Percentiles rank a stretch among this genome's conserved stretches.
These are phyloP conservation scores for Cyclophora punctaria DNA, from an alignment of 2,888 invertebrate genomes.

Conservation along the genomic window DNA sequence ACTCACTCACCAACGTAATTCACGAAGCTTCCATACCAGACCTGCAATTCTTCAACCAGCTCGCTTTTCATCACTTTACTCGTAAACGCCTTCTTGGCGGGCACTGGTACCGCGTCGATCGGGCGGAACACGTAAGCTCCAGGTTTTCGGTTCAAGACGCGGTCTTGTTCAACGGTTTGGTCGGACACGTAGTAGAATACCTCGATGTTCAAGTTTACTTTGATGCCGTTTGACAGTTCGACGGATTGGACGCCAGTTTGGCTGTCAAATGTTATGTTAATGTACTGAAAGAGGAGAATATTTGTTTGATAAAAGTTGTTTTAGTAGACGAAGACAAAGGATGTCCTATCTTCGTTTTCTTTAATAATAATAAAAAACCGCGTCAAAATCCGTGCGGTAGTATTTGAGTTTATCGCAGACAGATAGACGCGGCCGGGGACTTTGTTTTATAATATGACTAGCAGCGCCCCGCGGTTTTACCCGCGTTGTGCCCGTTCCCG, in stretches of 20 bases:
- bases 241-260: slow-evolving; percentile 53
- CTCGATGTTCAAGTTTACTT: slow-evolving; percentile 45
- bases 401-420: too few species aligned
- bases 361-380: too few species aligned
- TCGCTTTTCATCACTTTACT: slow-evolving; percentile 61
- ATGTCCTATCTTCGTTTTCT: too few species aligned
- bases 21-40: slow-evolving; percentile 14
- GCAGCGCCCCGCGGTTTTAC: too few species aligned
- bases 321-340: too few species aligned
- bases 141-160: slow-evolving; percentile 77
- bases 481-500: too few species aligned
- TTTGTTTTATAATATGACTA: too few species aligned
- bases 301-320: not conserved
- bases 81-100: slow-evolving; percentile 20
- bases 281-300: slow-evolving; percentile 39
- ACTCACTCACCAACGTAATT: slow-evolving; percentile 82
- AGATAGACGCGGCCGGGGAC: too few species aligned
- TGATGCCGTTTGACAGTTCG: slow-evolving; percentile 56
- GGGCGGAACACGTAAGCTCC: slow-evolving; percentile 91
- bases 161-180: slow-evolving; percentile 75
- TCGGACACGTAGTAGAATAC: slow-evolving; percentile 84
- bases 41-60: slow-evolving; percentile 82
- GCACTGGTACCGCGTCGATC: slow-evolving; percentile 27
- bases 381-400: too few species aligned
- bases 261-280: slow-evolving; percentile 68